Conservation (phyloP, 1,140 invertebrate species). For the Ylistrum balloti region DNA sequence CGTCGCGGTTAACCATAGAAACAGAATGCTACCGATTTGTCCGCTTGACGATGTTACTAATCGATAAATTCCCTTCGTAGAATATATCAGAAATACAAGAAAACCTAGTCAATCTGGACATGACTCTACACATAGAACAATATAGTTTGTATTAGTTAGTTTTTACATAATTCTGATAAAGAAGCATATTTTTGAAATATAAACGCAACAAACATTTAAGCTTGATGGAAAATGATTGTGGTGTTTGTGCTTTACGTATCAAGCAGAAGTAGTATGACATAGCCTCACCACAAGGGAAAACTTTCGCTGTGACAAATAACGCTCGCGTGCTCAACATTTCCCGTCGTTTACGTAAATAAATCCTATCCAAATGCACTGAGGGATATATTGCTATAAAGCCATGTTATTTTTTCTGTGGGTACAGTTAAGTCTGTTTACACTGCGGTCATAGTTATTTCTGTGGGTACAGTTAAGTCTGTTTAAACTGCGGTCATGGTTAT, state of each 20-base stretch:
- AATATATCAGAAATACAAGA: background rate
- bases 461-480: no score
- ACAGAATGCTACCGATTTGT: background rate
- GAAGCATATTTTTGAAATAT: no score
- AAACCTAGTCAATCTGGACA: no score
- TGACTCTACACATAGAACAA: background rate
- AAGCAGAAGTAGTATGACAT: background rate
- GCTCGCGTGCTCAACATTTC: conserved; percentile 13
- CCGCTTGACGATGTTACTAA: background rate
- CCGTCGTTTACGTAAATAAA: conserved; percentile 33
- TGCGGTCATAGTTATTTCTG: background rate
- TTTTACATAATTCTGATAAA: no score
- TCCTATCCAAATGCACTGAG: background rate
- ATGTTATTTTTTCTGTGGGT: background rate
- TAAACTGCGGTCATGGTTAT: no score
- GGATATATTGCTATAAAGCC: background rate
- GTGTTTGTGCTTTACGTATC: background rate
- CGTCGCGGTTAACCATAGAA: background rate
- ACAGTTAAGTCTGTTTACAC: background rate
- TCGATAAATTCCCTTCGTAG: no score
- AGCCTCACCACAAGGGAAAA: background rate
- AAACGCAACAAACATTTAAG: background rate
- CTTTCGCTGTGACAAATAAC: background rate
- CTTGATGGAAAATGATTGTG: background rate
- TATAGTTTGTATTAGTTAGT: no score